Percentiles rank a stretch among this genome's conserved stretches.
These are phyloP conservation scores for Tretioscincus oriximinensis DNA, from an alignment of 2,113 vertebrate species.

Conservation along the genomic window DNA sequence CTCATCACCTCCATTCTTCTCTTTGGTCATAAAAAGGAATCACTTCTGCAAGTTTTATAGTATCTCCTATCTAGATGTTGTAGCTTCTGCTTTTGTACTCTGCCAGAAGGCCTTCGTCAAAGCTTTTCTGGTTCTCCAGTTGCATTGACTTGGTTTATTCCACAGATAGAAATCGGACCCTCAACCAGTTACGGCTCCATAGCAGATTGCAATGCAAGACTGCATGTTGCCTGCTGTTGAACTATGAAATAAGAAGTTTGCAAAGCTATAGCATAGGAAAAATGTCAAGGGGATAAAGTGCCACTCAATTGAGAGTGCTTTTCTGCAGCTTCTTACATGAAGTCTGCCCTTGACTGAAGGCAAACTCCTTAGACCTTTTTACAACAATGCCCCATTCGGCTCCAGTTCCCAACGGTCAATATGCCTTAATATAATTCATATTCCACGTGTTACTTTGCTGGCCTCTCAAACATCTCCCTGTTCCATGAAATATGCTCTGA, in stretches of 20 bases:
- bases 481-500: background rate
- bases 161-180: slow-evolving; percentile 11
- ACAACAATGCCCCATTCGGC: background rate
- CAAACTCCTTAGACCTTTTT: background rate
- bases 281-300: slow-evolving; percentile 48
- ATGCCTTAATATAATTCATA: background rate
- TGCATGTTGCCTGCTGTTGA: slow-evolving; percentile 41
- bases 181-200: background rate
- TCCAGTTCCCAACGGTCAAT: background rate
- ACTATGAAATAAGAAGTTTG: slow-evolving; percentile 50
- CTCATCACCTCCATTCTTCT: slow-evolving; percentile 56
- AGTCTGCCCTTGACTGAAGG: rapidly evolving
- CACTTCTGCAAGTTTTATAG: slow-evolving; percentile 24
- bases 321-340: slow-evolving; percentile 32
- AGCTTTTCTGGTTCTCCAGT: background rate
- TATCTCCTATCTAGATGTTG: slow-evolving; percentile 13
- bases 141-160: background rate
- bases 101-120: slow-evolving; percentile 13
- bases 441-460: background rate
- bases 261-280: slow-evolving; percentile 43
- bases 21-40: slow-evolving; percentile 60
- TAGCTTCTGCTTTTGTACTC: slow-evolving; percentile 11
- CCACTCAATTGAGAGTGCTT: slow-evolving; percentile 48
- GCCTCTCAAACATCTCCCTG: background rate
- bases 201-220: background rate